Conservation (phyloP, 2,797 vertebrate species). For the Enteromius treurensis region DNA sequence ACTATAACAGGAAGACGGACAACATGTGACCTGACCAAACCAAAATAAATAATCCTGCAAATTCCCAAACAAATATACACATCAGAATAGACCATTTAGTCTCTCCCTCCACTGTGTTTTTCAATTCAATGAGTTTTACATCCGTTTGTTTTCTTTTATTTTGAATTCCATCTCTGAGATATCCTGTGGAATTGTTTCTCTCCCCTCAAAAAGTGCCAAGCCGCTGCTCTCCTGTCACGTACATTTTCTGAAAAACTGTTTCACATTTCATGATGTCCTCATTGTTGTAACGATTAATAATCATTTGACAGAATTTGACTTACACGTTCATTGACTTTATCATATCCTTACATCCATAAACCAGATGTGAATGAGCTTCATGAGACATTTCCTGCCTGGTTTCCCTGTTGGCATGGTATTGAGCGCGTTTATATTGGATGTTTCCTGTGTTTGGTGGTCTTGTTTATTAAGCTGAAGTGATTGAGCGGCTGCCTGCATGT, state of each 20-base stretch:
- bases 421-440: constrained; percentile 28
- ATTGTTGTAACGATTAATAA: not conserved
- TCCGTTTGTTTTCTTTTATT: constrained; percentile 20
- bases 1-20: constrained; percentile 25
- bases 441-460: constrained; percentile 36
- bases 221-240: not conserved
- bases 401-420: constrained; percentile 17
- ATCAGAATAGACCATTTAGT: constrained; percentile 15
- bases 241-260: not conserved
- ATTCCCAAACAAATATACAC: constrained; percentile 12
- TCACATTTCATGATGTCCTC: not conserved
- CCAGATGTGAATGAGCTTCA: not conserved
- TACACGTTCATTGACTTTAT: not conserved
- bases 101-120: not conserved
- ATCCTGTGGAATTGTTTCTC: constrained; percentile 7
- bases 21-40: constrained; percentile 23
- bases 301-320: not conserved
- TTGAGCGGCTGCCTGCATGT: not conserved
- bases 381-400: constrained; percentile 32
- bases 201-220: not conserved
- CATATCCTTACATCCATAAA: not conserved
- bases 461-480: constrained; percentile 35
- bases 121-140: constrained; percentile 21
- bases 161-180: constrained; percentile 18
- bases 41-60: constrained; percentile 22